Conservation (phyloP, 2,797 vertebrate genomes). For the Erethizon dorsatum region DNA sequence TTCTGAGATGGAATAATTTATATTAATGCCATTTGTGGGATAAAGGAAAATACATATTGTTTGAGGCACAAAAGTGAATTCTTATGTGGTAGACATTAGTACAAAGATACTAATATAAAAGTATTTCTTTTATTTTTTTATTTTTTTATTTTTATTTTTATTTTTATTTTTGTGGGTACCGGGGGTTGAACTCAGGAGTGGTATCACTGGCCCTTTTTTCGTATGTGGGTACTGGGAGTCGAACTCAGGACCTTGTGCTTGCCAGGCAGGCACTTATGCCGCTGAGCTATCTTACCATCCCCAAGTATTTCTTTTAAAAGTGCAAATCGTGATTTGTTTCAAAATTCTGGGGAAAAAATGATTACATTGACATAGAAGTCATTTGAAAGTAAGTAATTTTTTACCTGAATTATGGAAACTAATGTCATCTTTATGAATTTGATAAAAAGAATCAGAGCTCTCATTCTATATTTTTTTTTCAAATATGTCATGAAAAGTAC, state of each 20-base stretch:
- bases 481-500: not conserved
- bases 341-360: not conserved
- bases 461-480: not conserved
- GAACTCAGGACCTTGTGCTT: no score
- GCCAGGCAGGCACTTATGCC: no score
- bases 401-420: not conserved
- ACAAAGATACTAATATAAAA: not conserved
- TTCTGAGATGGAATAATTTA: not conserved
- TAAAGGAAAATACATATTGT: not conserved
- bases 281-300: no score
- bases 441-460: not conserved
- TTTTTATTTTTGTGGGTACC: no score
- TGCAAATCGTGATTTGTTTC: not conserved
- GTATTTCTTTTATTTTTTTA: not conserved
- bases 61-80: not conserved
- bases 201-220: no score
- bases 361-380: not conserved
- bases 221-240: no score
- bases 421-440: not conserved
- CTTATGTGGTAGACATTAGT: not conserved
- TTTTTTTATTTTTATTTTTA: no score
- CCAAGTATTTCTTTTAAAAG: slow-evolving; percentile 21
- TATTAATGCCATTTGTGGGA: not conserved
- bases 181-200: no score
- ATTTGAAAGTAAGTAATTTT: not conserved